Base-by-base conservation (phyloP, 1,140 invertebrate genomes). In the Lysiphlebus fabarum region DNA sequence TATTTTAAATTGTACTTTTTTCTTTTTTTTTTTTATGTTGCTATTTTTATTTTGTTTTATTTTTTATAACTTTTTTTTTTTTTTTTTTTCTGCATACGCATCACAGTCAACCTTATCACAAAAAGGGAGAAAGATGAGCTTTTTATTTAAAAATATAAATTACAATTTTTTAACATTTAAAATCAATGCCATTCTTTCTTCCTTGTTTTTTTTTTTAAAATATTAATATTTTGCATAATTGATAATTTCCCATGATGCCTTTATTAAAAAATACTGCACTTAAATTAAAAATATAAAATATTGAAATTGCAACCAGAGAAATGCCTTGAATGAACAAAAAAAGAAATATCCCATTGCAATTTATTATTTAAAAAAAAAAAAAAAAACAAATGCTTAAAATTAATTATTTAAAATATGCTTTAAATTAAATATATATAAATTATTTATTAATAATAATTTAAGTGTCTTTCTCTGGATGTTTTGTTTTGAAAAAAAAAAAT, bases 251-350 rank as follows among this genome's bases (percentile, higher is more conserved):
- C 47, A 26, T 14, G n/a, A 26, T 26, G 17, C 48, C 45, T 38
- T 12, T 17, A 11, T 10, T 38, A 38, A 36, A 12, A n/a, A 36
- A 17, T 57, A 37, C 37, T 14, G 17, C 12, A 10, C 9, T 7
- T 12, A n/a, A 12, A 5, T 50, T 43, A n/a, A 49, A 48, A 58
- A 40, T 51, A 12, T 41, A 58, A 38, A 45, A 12, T 45, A 14
- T 45, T 45, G 43, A 11, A 57, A 53, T 50, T 58, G 48, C 40
- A 58, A 38, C 45, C 56, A 50, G 47, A 58, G 38, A 58, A 58
- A 58, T 53, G 41, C n/a, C 49, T 50, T 12, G 40, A 41, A 9
- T 41, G 40, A n/a, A 45, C 12, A 45, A 45, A 26, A n/a, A n/a
- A n/a, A n/a, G n/a, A n/a, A 26, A 26, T 26, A 26, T 26, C 17